Evolutionary conservation across 2,888 invertebrate species (phyloP).

Genomic region (Agrochola litura): DNA sequence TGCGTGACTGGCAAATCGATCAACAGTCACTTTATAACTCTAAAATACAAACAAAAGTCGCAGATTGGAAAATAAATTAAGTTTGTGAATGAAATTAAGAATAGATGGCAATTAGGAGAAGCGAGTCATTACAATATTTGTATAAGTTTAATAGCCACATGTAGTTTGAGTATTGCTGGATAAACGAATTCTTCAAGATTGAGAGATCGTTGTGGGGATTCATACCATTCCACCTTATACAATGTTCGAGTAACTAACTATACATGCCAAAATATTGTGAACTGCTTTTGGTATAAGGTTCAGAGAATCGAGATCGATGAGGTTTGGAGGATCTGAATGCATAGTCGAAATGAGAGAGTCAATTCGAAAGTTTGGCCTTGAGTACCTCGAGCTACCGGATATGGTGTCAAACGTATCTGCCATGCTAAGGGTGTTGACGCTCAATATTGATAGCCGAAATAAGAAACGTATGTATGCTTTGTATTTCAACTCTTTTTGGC

Average conservation of each 20-base stretch:
- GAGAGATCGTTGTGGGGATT: not conserved
- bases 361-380: slow-evolving; percentile 68
- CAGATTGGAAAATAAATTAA: slow-evolving; percentile 39
- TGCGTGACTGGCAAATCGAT: slow-evolving; percentile 20
- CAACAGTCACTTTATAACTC: not conserved
- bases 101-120: not conserved
- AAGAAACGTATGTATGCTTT: slow-evolving; percentile 46
- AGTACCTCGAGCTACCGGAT: slow-evolving; percentile 74
- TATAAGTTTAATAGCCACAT: not conserved
- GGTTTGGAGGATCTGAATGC: not conserved
- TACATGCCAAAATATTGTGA: not conserved
- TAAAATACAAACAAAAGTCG: slow-evolving; percentile 35
- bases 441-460: slow-evolving; percentile 71
- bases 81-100: not conserved
- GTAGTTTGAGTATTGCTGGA: not conserved
- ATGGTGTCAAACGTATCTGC: slow-evolving; percentile 76
- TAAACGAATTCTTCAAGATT: not conserved
- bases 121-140: not conserved
- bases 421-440: slow-evolving; percentile 71
- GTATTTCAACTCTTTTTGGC: not conserved
- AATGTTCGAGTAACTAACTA: not conserved
- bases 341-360: slow-evolving; percentile 13
- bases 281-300: not conserved
- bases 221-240: not conserved
- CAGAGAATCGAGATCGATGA: not conserved